phyloP scores from a whole-genome alignment of 2,113 vertebrate species.

The Dermatemys mawii region DNA sequence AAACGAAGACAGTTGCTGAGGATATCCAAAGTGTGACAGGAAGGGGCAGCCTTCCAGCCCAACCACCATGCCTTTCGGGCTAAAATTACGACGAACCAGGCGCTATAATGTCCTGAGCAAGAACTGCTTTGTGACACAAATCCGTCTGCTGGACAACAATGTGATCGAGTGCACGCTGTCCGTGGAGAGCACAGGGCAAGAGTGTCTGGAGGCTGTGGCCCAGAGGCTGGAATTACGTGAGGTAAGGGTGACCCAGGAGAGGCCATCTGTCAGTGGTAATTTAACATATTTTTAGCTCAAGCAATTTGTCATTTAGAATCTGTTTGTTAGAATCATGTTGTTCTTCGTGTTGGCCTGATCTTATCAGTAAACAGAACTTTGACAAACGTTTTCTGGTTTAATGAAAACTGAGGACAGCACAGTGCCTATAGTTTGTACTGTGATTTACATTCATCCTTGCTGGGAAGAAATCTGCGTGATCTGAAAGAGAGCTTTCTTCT shows the following conservation, averaged over 20 bases:
- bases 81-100: slow-evolving; percentile 91
- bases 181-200: slow-evolving; percentile 95
- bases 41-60: slow-evolving; percentile 27
- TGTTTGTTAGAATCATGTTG: background rate
- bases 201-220: slow-evolving; percentile 95
- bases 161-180: slow-evolving; percentile 95
- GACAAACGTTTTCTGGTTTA: background rate
- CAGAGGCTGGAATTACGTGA: slow-evolving; percentile 95
- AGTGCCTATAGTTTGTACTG: background rate
- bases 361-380: slow-evolving; percentile 6
- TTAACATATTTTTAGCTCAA: background rate
- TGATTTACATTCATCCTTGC: background rate
- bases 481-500: background rate
- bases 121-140: slow-evolving; percentile 96
- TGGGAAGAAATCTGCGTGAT: background rate
- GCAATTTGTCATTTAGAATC: background rate
- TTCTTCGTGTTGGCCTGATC: background rate
- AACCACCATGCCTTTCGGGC: slow-evolving; percentile 92
- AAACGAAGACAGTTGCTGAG: slow-evolving; percentile 38
- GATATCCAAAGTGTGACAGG: slow-evolving; percentile 10
- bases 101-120: slow-evolving; percentile 98
- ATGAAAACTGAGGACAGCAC: background rate
- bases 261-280: slow-evolving; percentile 14
- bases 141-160: slow-evolving; percentile 90
- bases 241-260: slow-evolving; percentile 75